Base-by-base conservation (phyloP, 1,140 invertebrate species). In the Camponotus vicinus region DNA sequence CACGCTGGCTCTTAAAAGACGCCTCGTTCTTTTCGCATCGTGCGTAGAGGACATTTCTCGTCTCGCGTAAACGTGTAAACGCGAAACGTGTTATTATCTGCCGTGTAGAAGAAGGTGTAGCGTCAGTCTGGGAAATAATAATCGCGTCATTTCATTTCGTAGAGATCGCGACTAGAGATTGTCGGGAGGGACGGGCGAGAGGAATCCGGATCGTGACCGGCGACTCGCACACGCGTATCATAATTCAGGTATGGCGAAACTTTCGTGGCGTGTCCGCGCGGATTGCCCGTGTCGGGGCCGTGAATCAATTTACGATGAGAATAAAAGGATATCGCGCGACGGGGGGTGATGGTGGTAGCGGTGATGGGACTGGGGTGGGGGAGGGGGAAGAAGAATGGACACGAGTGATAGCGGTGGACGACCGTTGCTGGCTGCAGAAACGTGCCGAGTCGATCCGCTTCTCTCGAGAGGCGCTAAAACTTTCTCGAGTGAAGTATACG, bases 251-350 rank as follows among this genome's bases (percentile, higher is more conserved):
- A 75, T 45, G 63, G 34, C 37, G 76, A 89, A 90, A 90, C 32
- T 89, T 89, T 87, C 52, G 40, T 27, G 59, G 77, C 52, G 45
- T 49, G 40, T 66, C 45, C 71, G 64, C 45, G 71, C 61, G 52
- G 37, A 57, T 42, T 63, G 75, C 45, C 57, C 49, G 34, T 45
- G 76, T 64, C 52, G 66, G 77, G 45, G 34, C 55, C 64, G 85
- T 87, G 80, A 89, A 89, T 90, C 89, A 85, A 89, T 90, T 89
- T 89, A 87, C 69, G 82, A 89, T 67, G 77, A 88, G 85, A 90
- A 87, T 85, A 90, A 89, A 87, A 85, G 79, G 86, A 85, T 89
- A 78, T 63, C 71, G 84, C 77, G 76, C 63, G n/a, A 2, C 63
- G 86, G 63, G 61, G 49, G 45, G 45, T 32, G 40, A 27, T 27